phyloP scores from a whole-genome alignment of 2,797 vertebrate genomes.

The Myioborus miniatus region DNA sequence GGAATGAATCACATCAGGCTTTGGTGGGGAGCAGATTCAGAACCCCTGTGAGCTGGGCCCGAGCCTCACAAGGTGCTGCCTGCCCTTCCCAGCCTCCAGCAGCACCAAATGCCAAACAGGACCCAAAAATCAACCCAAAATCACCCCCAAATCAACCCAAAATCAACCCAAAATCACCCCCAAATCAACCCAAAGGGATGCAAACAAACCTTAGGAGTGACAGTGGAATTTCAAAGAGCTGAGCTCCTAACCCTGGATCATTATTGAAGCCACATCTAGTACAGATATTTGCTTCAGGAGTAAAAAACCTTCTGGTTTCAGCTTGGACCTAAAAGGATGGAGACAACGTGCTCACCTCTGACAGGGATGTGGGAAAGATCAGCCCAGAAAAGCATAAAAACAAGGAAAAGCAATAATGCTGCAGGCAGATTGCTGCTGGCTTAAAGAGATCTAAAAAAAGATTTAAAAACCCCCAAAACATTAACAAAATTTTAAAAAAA shows the following conservation, averaged over 20 bases:
- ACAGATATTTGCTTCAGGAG: neutral
- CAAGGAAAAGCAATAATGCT: neutral
- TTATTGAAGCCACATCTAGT: neutral
- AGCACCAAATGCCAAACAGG: rapidly evolving
- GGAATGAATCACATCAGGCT: neutral
- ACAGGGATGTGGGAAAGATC: neutral
- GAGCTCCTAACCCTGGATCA: neutral
- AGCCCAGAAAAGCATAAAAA: neutral
- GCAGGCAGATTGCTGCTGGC: too few relatives aligned
- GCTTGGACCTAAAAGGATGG: neutral
- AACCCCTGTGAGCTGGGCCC: neutral
- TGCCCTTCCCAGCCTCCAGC: neutral
- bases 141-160: neutral
- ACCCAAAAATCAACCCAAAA: neutral
- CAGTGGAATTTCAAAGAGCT: neutral
- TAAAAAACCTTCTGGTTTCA: neutral
- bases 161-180: neutral
- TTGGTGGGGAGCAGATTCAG: neutral
- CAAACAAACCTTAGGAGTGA: neutral
- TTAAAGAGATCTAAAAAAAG: neutral
- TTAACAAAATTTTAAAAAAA: rapidly evolving
- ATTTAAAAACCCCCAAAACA: rapidly evolving
- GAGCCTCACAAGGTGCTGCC: neutral
- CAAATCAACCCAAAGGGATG: neutral
- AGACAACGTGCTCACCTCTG: rapidly evolving